phyloP scores from a whole-genome alignment of 2,888 invertebrate genomes.

The Agrilus biguttatus region DNA sequence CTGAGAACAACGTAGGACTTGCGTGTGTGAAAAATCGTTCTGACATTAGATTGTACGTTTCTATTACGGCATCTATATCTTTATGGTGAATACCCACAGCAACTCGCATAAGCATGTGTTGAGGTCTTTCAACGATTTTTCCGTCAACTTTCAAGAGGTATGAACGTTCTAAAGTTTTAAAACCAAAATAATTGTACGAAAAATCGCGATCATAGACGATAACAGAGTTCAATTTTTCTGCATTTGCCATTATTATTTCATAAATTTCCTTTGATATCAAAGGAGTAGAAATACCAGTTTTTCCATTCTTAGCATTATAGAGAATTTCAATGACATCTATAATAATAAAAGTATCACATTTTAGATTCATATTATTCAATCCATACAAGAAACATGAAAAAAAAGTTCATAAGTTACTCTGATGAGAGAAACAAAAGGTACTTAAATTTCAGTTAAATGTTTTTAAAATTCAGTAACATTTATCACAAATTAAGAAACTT shows the following conservation, averaged over 20 bases:
- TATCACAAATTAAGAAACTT: too few relatives aligned
- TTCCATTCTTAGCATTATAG: constrained; percentile 58
- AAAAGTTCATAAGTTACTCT: too few relatives aligned
- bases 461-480: too few relatives aligned
- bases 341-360: constrained; percentile 52
- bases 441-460: too few relatives aligned
- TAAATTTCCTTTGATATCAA: constrained; percentile 79
- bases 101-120: constrained; percentile 98
- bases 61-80: constrained; percentile 82
- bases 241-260: constrained; percentile 68
- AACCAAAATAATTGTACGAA: constrained; percentile 97
- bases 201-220: constrained; percentile 97
- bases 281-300: constrained; percentile 57
- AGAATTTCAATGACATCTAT: constrained; percentile 83
- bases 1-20: constrained; percentile 92
- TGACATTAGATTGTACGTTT: constrained; percentile 91
- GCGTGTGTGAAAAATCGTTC: constrained; percentile 96
- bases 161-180: constrained; percentile 92
- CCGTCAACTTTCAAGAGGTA: constrained; percentile 85
- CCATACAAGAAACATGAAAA: too few relatives aligned
- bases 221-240: constrained; percentile 83
- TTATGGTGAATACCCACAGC: constrained; percentile 91
- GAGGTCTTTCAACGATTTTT: constrained; percentile 90
- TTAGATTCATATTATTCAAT: constrained; percentile 63
- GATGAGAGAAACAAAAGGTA: too few relatives aligned